Percentiles rank a stretch among this genome's conserved stretches.
Evolutionary conservation across 2,113 vertebrate species (phyloP).

Genomic region (Lamprotornis superbus): DNA sequence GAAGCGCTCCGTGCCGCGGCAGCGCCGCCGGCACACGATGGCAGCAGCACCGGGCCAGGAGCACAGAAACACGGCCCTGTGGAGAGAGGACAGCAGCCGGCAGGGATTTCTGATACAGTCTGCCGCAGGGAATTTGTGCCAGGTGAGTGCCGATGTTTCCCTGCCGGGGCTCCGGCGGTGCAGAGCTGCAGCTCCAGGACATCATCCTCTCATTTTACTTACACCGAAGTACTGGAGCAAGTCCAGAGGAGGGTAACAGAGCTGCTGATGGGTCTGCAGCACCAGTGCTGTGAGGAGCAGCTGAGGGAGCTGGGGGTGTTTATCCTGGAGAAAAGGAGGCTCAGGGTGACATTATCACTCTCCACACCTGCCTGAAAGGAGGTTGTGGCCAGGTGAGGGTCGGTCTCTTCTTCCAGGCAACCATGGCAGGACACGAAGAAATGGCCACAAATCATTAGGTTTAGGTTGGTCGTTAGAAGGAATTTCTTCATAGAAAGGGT

Average conservation of each 20-base stretch:
- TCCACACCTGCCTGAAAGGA: too few relatives aligned
- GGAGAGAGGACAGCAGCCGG: background rate
- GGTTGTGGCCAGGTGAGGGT: accelerated
- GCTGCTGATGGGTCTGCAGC: background rate
- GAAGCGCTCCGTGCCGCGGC: constrained; percentile 53
- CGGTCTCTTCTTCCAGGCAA: accelerated
- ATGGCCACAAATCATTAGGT: background rate
- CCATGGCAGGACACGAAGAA: background rate
- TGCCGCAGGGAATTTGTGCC: accelerated
- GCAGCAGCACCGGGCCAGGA: too few relatives aligned
- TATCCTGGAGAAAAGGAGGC: background rate
- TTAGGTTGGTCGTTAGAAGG: background rate
- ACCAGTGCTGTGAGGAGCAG: accelerated
- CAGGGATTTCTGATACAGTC: background rate
- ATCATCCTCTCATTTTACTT: background rate
- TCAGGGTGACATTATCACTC: background rate
- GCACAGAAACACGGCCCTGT: accelerated
- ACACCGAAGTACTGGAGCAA: background rate
- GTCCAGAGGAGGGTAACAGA: background rate
- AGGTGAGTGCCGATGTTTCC: background rate
- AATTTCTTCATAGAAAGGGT: background rate
- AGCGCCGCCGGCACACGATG: background rate
- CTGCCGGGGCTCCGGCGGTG: accelerated
- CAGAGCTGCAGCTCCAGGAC: background rate
- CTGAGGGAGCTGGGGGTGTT: background rate